Evolutionary conservation across 2,797 vertebrate genomes (phyloP), one percentile per base, ranked within the genome.

Genomic region (Anguilla pacifica): DNA sequence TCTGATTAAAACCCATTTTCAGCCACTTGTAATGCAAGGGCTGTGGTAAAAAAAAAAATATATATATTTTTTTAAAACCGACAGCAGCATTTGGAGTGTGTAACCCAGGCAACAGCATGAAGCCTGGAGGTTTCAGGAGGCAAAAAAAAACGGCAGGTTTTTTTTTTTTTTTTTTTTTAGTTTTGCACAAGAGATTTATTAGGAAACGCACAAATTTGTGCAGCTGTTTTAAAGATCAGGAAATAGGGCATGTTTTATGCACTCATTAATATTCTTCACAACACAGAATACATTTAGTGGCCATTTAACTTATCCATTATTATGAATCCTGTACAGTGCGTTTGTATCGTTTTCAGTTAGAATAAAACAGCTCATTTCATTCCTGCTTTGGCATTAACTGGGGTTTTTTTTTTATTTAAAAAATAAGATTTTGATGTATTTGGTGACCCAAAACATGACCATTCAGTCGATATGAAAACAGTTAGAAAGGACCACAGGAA

Each of bases 31-130:
- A 46, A 17, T 9, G 43, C 19, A 49, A n/a, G 43, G 5, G 6
- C 5, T 6, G 43, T 46, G 9, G 77, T 25, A 49, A 49, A 11
- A 67, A n/a, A 25, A n/a, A 64, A 64, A n/a, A n/a, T n/a, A n/a
- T n/a, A n/a, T n/a, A n/a, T n/a, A n/a, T 9, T 35, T 35, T 35
- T 28, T 70, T 25, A 2, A 70, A 70, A 6, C 22, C 64, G 6
- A n/a, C 5, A 25, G n/a, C 4, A 10, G 7, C 22, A 3, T 77
- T 13, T 25, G 19, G 74, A 13, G 13, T 22, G 25, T 19, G 43
- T 81, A 46, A 81, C 77, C 77, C 77, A 22, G 77, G 77, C 77
- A 81, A 81, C 77, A 22, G 77, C 77, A 46, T 22, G 15, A 7
- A 43, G 39, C 17, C 43, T 22, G 7, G 77, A 31, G 43, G 39